phyloP scores from a whole-genome alignment of 2,113 vertebrate species.

The Ceuthmochares aereus region DNA sequence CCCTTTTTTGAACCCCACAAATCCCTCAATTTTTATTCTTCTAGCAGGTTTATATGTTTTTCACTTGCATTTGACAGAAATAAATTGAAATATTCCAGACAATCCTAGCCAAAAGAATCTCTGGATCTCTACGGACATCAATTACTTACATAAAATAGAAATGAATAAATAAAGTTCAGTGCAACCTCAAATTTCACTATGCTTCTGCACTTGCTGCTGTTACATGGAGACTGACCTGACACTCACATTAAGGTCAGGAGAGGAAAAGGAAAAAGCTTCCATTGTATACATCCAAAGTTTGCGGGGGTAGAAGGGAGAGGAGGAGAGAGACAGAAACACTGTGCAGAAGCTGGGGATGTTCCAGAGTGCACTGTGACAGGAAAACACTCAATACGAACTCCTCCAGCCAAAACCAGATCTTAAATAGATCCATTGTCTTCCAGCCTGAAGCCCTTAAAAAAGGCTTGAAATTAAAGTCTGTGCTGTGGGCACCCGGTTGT shows the following conservation, averaged over 20 bases:
- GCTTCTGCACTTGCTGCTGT: not conserved
- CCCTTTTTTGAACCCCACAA: not conserved
- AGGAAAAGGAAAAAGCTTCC: conserved; percentile 24
- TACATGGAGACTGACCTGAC: not conserved
- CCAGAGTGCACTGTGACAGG: conserved; percentile 40
- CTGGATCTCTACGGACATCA: not conserved
- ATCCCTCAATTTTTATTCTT: not conserved
- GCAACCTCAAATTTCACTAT: not conserved
- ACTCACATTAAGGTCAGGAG: not conserved
- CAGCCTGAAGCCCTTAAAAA: conserved; percentile 43
- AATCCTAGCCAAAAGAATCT: conserved; percentile 4
- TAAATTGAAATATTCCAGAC: not conserved
- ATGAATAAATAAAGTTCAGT: not conserved
- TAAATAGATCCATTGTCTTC: conserved; percentile 66
- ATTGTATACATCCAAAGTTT: conserved; percentile 17
- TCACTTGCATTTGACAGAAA: not conserved
- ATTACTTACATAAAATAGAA: conserved; percentile 36
- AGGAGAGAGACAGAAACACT: not conserved
- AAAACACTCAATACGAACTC: conserved; percentile 67
- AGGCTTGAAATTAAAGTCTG: conserved; percentile 60
- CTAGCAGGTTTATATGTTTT: not conserved
- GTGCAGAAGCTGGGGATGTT: conserved; percentile 56
- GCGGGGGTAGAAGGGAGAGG: not conserved
- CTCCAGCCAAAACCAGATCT: conserved; percentile 60
- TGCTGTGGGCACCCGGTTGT: conserved; percentile 42